Evolutionary conservation across 1,140 invertebrate genomes (phyloP).

Genomic region (Drosophila nikananu): DNA sequence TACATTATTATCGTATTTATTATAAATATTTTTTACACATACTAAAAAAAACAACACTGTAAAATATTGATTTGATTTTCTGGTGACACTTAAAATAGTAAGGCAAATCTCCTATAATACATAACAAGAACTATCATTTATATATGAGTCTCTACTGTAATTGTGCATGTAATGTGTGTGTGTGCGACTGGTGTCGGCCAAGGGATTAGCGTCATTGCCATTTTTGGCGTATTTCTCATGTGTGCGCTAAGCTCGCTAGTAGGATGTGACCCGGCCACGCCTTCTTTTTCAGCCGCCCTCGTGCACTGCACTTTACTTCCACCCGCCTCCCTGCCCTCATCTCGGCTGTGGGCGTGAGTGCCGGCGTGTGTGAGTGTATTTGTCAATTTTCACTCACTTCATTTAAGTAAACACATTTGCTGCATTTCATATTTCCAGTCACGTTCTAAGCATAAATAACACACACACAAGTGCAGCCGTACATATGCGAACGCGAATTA

Average conservation of each 20-base stretch:
- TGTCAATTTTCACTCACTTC: conserved; percentile 80
- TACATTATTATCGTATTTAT: no score
- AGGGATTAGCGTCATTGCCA: conserved; percentile 69
- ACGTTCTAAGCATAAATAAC: conserved; percentile 79
- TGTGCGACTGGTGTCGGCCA: conserved; percentile 22
- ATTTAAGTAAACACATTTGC: conserved; percentile 83
- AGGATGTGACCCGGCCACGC: conserved; percentile 35
- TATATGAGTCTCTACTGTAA: conserved; percentile 20
- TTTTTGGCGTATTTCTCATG: conserved; percentile 71
- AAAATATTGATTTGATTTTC: background rate
- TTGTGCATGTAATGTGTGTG: conserved; percentile 13
- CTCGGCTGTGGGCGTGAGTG: background rate
- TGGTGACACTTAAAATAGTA: background rate
- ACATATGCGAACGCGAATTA: conserved; percentile 17
- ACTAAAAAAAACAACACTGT: no score
- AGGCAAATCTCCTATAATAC: background rate
- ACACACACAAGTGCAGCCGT: conserved; percentile 30
- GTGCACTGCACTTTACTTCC: conserved; percentile 31
- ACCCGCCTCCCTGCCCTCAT: background rate
- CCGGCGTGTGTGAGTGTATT: conserved; percentile 51
- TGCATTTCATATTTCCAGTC: conserved; percentile 83
- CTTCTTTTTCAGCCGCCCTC: conserved; percentile 6
- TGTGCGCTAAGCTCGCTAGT: conserved; percentile 48
- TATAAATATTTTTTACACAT: no score
- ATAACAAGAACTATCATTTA: background rate